phyloP scores from a whole-genome alignment of 2,113 vertebrate genomes.

The Mus pahari region DNA sequence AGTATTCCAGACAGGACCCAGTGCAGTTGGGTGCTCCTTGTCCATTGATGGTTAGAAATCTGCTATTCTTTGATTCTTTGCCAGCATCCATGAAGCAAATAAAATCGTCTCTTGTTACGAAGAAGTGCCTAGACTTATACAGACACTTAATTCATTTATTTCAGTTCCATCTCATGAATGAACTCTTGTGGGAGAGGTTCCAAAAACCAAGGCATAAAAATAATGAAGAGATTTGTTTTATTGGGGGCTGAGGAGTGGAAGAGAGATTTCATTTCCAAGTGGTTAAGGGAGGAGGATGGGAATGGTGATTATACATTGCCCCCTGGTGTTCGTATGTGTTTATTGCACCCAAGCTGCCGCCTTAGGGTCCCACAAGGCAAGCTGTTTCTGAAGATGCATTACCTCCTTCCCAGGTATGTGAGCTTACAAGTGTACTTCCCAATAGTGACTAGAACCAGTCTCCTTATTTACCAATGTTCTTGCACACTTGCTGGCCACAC shows the following conservation, averaged over 20 bases:
- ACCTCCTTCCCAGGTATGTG: background rate
- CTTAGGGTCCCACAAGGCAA: background rate
- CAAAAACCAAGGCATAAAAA: background rate
- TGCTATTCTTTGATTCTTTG: background rate
- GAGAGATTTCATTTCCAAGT: background rate
- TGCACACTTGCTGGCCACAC: background rate
- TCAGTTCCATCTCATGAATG: background rate
- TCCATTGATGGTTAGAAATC: rapidly evolving
- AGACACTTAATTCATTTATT: background rate
- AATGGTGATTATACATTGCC: slow-evolving; percentile 41
- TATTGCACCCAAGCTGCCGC: background rate
- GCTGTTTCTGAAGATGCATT: too few relatives aligned
- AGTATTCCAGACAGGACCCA: background rate
- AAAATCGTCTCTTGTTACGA: background rate
- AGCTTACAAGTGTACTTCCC: background rate
- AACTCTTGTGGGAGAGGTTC: background rate
- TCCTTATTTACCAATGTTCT: background rate
- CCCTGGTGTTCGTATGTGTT: background rate
- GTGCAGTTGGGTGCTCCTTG: rapidly evolving
- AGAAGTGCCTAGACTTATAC: background rate
- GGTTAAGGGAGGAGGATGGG: rapidly evolving
- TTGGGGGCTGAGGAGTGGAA: background rate
- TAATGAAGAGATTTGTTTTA: background rate
- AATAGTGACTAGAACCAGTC: background rate
- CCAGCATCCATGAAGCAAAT: background rate